Evolutionary conservation across 2,888 invertebrate species (phyloP).

Genomic region (Parasteatoda lunata): DNA sequence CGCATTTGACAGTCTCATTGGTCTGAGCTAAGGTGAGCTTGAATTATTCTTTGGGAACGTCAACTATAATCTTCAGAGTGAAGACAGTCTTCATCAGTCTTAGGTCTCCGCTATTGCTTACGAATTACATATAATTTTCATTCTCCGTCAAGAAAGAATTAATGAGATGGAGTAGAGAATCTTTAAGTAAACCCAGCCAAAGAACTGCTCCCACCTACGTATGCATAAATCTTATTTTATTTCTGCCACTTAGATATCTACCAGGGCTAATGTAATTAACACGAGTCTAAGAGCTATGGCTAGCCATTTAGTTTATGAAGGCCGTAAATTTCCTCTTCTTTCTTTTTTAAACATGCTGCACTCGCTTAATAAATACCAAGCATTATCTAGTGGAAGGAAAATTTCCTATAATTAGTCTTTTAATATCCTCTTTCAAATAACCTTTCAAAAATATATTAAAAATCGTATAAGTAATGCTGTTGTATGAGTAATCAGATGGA

Average conservation of each 20-base stretch:
- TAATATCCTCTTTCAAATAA: constrained; percentile 3
- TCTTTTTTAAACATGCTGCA: constrained; percentile 48
- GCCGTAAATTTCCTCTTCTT: constrained; percentile 62
- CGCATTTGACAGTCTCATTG: constrained; percentile 60
- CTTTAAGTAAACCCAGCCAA: constrained; percentile 67
- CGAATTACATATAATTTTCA: constrained; percentile 69
- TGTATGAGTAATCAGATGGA: too few species aligned
- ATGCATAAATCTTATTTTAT: constrained; percentile 68
- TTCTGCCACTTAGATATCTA: constrained; percentile 63
- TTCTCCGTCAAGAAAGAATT: constrained; percentile 48
- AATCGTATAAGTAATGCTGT: too few species aligned
- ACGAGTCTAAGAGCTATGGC: constrained; percentile 64
- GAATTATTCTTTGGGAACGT: constrained; percentile 65
- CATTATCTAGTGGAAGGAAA: constrained; percentile 48
- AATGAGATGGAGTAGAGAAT: constrained; percentile 54
- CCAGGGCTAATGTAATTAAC: constrained; percentile 68
- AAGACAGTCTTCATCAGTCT: constrained; percentile 68
- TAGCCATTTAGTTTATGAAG: constrained; percentile 68
- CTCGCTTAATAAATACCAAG: constrained; percentile 61
- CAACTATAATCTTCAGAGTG: constrained; percentile 67
- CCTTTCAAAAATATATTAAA: too few species aligned
- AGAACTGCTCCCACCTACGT: constrained; percentile 61
- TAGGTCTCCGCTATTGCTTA: constrained; percentile 62
- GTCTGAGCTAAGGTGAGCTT: constrained; percentile 52
- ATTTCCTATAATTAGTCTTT: constrained; percentile 66